phyloP scores from a whole-genome alignment of 2,888 invertebrate species.

The Philonicus albiceps region DNA sequence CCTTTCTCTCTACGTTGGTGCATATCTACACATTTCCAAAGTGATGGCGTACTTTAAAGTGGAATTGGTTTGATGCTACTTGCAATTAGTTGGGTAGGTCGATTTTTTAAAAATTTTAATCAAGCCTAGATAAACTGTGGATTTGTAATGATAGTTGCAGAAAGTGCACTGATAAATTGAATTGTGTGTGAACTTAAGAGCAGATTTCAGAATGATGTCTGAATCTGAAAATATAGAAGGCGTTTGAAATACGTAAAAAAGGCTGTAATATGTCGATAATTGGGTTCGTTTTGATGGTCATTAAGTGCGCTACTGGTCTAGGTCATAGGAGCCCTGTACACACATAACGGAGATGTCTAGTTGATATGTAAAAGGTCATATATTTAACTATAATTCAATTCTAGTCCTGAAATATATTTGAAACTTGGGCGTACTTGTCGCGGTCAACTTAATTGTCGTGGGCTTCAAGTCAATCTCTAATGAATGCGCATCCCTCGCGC shows the following conservation, averaged over 20 bases:
- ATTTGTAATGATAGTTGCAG: too few species aligned
- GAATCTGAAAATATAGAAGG: neutral
- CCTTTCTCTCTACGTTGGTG: too few species aligned
- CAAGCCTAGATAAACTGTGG: too few species aligned
- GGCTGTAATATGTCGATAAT: neutral
- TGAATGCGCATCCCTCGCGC: conserved; percentile 21
- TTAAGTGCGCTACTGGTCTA: neutral
- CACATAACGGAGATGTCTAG: neutral
- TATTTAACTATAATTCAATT: neutral
- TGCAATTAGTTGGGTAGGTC: too few species aligned
- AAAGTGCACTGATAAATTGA: too few species aligned
- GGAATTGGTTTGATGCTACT: too few species aligned
- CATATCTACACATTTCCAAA: too few species aligned
- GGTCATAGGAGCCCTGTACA: too few species aligned
- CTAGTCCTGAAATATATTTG: neutral
- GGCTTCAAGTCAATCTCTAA: conserved; percentile 36
- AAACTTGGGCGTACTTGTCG: conserved; percentile 3
- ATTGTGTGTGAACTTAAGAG: neutral
- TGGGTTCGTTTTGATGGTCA: neutral
- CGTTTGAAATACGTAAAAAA: neutral
- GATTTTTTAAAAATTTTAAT: too few species aligned
- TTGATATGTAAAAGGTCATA: neutral
- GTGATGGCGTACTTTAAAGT: too few species aligned
- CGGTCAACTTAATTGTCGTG: conserved; percentile 44
- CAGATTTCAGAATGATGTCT: neutral